These are phyloP conservation scores for Otolemur crassicaudatus DNA, from an alignment of 2,797 vertebrate genomes.

Conservation along the genomic window DNA sequence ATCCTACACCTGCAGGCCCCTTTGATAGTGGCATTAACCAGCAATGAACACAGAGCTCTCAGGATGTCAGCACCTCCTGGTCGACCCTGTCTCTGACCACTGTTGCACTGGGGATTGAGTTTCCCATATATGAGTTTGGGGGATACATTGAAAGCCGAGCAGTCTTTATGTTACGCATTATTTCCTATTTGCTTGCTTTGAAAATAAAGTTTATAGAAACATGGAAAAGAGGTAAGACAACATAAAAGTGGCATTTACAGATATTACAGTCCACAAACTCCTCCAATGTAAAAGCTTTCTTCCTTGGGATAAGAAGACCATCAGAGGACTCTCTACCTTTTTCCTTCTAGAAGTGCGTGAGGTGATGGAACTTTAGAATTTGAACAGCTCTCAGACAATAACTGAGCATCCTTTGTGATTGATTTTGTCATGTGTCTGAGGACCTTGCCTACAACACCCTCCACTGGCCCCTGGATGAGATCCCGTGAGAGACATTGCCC, in stretches of 20 bases:
- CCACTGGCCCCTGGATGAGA: not conserved
- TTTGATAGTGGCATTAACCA: not conserved
- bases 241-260: not conserved
- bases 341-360: not conserved
- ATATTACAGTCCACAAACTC: not conserved
- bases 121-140: not conserved
- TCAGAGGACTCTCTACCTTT: not conserved
- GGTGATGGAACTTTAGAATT: not conserved
- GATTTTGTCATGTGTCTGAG: not conserved
- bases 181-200: not conserved
- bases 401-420: not conserved
- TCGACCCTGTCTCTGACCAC: not conserved
- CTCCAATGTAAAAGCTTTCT: not conserved
- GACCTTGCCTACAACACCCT: not conserved
- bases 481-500: not conserved
- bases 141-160: not conserved
- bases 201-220: not conserved
- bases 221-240: not conserved
- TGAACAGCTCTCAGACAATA: not conserved
- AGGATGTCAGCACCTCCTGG: not conserved
- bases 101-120: not conserved
- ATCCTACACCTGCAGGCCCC: not conserved
- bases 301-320: not conserved
- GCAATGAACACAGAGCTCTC: not conserved
- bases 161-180: not conserved